Conservation (phyloP, 2,113 vertebrate species). For the Lophotis ruficrista region DNA sequence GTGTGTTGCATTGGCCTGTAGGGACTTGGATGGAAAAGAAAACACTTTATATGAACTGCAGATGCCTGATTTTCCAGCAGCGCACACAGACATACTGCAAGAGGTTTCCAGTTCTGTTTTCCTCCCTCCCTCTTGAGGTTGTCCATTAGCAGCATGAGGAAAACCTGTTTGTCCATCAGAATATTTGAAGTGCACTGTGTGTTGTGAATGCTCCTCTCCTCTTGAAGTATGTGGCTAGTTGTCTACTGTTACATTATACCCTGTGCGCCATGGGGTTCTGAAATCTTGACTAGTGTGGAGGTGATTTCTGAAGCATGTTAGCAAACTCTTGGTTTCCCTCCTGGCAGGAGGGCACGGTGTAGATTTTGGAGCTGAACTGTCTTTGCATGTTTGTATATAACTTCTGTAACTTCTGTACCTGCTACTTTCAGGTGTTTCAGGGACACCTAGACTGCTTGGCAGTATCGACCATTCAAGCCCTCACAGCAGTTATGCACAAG, state of each 20-base stretch:
- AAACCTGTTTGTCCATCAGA: constrained; percentile 46
- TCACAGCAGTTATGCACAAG: constrained; percentile 96
- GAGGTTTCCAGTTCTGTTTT: neutral
- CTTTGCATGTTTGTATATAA: neutral
- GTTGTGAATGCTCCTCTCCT: constrained; percentile 34
- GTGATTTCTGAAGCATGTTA: constrained; percentile 60
- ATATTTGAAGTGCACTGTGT: constrained; percentile 36
- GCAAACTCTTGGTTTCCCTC: neutral
- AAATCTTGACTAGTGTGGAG: constrained; percentile 22
- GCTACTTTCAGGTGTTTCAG: constrained; percentile 86
- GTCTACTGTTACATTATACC: constrained; percentile 28
- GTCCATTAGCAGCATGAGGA: constrained; percentile 78
- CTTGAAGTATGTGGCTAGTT: constrained; percentile 19
- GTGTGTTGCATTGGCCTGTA: neutral
- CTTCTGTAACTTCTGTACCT: neutral
- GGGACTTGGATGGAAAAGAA: neutral
- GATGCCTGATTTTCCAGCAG: neutral
- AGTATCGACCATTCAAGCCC: constrained; percentile 92
- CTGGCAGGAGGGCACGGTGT: constrained; percentile 8
- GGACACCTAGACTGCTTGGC: constrained; percentile 90
- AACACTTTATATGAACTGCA: neutral
- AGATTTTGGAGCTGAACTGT: neutral
- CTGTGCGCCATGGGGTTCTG: constrained; percentile 47
- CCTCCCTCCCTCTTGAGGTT: constrained; percentile 77
- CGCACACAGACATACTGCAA: neutral